Base-by-base conservation (phyloP, 2,797 vertebrate genomes). In the Gobio occitaniae region DNA sequence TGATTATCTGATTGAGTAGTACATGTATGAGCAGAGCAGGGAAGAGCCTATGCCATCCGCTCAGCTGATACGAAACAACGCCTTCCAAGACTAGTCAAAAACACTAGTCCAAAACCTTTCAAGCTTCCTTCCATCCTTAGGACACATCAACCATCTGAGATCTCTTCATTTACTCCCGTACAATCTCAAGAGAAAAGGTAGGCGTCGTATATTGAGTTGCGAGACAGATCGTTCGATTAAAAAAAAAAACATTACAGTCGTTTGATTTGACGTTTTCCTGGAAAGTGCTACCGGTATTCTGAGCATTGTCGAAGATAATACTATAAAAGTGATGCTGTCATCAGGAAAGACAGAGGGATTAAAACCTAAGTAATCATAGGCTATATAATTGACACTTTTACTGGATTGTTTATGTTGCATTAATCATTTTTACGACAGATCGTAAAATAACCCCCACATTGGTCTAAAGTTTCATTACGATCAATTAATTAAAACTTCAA, bases 21-120 rank as follows among this genome's bases (percentile, higher is more conserved):
- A n/a, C 38, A 66, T 63, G 0, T 11, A 25, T 83, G 47, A 83
- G 74, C 82, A 69, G 72, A 84, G n/a, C 38, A 47, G 36, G 6
- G 38, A 4, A 36, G 74, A 72, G 76, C 76, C 83, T 63, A 52
- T 84, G 50, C 44, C 44, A 16, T 54, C 66, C 44, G 54, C 47
- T 88, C 76, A 72, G 63, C 87, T 79, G 76, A 83, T 56, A 71
- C 36, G 85, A 2, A 78, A 83, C 74, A 25, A 77, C 79, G 63
- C 69, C 80, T 41, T 72, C 41, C 76, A 21, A 72, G 44, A 71
- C 44, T 48, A 68, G 32, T 32, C 32, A 32, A 32, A 32, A 32
- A 36, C 36, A 4, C 4, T 36, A 44, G 50, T 29, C 29, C 41
- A 29, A 84, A 71, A 84, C 17, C 68, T 2, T 71, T 15, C 63